Conservation (phyloP, 1,140 invertebrate species). For the Brachionus plicatilis region DNA sequence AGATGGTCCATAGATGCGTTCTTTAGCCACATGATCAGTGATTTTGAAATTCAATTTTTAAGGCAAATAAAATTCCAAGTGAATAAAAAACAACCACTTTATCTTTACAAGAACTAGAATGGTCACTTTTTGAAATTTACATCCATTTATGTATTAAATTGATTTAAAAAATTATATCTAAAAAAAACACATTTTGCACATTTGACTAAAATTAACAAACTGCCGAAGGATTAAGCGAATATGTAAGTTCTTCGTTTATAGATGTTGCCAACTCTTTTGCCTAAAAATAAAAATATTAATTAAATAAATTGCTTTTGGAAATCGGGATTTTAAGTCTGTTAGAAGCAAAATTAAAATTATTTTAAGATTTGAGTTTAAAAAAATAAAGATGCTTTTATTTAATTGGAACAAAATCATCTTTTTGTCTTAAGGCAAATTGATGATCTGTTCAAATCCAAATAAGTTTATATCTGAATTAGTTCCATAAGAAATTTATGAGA, state of each 20-base stretch:
- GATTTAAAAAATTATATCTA: not conserved
- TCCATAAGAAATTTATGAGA: not conserved
- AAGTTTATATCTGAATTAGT: not conserved
- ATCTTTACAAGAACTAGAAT: not conserved
- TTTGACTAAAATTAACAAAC: constrained; percentile 36
- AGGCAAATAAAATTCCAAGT: not conserved
- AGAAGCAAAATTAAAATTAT: not conserved
- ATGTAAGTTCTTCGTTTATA: constrained; percentile 30
- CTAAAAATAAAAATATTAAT: not conserved
- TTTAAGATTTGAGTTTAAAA: not conserved
- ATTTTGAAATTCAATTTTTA: not conserved
- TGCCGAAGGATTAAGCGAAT: constrained; percentile 32
- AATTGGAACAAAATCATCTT: not conserved
- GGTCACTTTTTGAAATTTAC: not conserved
- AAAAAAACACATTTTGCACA: not conserved
- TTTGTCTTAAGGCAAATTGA: not conserved
- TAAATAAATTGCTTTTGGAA: not conserved
- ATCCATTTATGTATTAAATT: constrained; percentile 7
- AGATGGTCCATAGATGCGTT: not conserved
- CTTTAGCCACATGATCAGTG: not conserved
- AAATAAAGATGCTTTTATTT: not conserved
- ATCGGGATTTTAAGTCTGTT: not conserved
- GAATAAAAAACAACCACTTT: not conserved
- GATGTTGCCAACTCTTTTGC: constrained; percentile 28
- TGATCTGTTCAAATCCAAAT: too few relatives aligned